A percentile compares a stretch with the other conserved stretches of the same genome.
Conservation (phyloP, 2,797 vertebrate genomes). For the Gouania willdenowi region DNA sequence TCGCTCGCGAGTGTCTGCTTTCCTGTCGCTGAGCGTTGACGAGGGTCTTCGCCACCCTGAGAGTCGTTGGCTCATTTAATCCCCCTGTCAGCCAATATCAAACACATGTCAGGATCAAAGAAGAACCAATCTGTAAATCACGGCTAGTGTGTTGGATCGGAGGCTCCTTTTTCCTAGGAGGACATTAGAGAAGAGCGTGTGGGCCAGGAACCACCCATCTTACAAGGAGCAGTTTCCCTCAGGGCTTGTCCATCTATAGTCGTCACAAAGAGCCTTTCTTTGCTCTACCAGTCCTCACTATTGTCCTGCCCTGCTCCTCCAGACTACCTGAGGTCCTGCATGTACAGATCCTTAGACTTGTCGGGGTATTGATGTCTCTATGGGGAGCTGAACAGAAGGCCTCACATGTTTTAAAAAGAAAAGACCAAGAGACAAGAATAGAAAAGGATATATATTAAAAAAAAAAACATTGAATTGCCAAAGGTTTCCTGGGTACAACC, state of each 20-base stretch:
- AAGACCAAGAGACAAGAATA: conserved; percentile 40
- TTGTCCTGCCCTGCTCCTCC: conserved; percentile 67
- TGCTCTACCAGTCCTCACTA: conserved; percentile 50
- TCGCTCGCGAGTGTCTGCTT: conserved; percentile 44
- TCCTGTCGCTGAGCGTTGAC: conserved; percentile 50
- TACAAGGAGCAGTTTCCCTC: conserved; percentile 66
- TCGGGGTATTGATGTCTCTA: conserved; percentile 62
- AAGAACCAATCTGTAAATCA: conserved; percentile 71
- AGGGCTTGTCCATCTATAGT: conserved; percentile 65
- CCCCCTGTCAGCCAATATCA: conserved; percentile 68
- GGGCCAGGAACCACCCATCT: conserved; percentile 72
- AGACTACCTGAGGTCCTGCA: conserved; percentile 59
- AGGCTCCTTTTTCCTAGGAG: conserved; percentile 54
- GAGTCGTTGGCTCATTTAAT: conserved; percentile 65
- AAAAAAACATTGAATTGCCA: conserved; percentile 64
- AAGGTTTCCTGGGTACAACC: conserved; percentile 65
- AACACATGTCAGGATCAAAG: conserved; percentile 78
- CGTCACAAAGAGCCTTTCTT: conserved; percentile 76
- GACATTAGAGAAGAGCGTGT: conserved; percentile 65
- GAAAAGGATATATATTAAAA: conserved; percentile 23
- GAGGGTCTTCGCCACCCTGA: conserved; percentile 58
- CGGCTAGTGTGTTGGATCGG: conserved; percentile 63
- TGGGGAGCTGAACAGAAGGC: conserved; percentile 46
- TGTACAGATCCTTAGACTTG: conserved; percentile 53
- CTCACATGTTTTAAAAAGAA: conserved; percentile 48